Conservation (phyloP, 2,797 vertebrate species). For the Falco peregrinus region DNA sequence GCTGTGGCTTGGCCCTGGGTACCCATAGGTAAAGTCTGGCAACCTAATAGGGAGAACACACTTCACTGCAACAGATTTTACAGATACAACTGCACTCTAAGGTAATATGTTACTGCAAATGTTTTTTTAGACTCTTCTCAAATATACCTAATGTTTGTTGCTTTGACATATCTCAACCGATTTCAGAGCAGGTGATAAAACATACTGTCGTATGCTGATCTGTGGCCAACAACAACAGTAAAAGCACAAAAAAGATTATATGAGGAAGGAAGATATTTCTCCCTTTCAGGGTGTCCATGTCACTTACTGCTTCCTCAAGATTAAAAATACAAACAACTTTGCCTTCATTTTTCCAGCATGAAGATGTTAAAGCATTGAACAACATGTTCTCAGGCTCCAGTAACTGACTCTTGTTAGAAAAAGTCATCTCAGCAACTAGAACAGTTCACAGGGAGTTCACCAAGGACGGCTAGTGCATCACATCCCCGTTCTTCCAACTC, state of each 20-base stretch:
- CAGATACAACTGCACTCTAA: not conserved
- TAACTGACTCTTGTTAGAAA: not conserved
- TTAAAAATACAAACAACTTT: not conserved
- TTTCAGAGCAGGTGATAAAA: not conserved
- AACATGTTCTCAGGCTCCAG: not conserved
- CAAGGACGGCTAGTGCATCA: not conserved
- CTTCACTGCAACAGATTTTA: not conserved
- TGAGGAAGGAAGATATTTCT: not conserved
- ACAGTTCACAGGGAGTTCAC: not conserved
- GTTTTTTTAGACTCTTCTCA: not conserved
- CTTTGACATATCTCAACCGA: not conserved
- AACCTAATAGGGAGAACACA: fast-evolving
- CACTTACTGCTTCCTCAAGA: slow-evolving; percentile 2
- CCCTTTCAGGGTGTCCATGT: not conserved
- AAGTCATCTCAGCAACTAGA: not conserved
- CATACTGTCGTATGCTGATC: fast-evolving
- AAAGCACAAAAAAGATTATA: not conserved
- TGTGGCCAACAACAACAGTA: not conserved
- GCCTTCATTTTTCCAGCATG: not conserved
- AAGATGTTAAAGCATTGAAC: not conserved
- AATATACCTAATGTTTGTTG: not conserved
- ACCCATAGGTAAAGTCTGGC: not conserved
- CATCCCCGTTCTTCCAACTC: not conserved
- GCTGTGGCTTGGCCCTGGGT: not conserved
- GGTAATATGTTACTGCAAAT: not conserved